These are phyloP conservation scores for Phrynosoma blainvillii DNA, from an alignment of 2,113 vertebrate species.

Conservation along the genomic window DNA sequence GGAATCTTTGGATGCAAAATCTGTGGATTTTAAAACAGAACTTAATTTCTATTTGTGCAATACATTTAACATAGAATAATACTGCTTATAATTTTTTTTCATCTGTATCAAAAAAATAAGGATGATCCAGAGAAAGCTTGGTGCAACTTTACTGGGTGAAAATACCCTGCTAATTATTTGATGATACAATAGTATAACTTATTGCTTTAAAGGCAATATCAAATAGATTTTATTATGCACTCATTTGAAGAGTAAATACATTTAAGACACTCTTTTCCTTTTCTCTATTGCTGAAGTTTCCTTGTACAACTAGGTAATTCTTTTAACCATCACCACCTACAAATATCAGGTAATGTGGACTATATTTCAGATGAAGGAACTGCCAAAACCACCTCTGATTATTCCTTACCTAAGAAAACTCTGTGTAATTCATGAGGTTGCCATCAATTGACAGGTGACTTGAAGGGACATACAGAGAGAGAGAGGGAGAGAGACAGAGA, in stretches of 20 bases:
- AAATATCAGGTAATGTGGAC: too few species aligned
- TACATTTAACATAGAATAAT: not conserved
- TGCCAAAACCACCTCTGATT: too few species aligned
- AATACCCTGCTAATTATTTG: not conserved
- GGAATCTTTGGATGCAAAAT: too few species aligned
- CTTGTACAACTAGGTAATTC: not conserved
- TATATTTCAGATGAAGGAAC: too few species aligned
- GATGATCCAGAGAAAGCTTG: not conserved
- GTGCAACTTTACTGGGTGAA: not conserved
- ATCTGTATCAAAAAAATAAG: not conserved
- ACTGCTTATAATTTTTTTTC: rapidly evolving
- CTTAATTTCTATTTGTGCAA: not conserved
- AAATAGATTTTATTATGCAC: conserved; percentile 9
- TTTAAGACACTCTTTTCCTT: not conserved
- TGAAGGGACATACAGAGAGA: too few species aligned
- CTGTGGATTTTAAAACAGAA: not conserved
- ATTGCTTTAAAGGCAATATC: not conserved
- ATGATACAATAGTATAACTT: not conserved
- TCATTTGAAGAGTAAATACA: not conserved
- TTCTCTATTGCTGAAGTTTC: not conserved
- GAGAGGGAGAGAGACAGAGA: too few species aligned
- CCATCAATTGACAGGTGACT: too few species aligned
- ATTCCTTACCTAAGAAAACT: too few species aligned
- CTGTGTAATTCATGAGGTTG: too few species aligned
- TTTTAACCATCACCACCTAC: too few species aligned